Evolutionary conservation across 2,113 vertebrate species (phyloP).

Genomic region (Prochilodus magdalenae): DNA sequence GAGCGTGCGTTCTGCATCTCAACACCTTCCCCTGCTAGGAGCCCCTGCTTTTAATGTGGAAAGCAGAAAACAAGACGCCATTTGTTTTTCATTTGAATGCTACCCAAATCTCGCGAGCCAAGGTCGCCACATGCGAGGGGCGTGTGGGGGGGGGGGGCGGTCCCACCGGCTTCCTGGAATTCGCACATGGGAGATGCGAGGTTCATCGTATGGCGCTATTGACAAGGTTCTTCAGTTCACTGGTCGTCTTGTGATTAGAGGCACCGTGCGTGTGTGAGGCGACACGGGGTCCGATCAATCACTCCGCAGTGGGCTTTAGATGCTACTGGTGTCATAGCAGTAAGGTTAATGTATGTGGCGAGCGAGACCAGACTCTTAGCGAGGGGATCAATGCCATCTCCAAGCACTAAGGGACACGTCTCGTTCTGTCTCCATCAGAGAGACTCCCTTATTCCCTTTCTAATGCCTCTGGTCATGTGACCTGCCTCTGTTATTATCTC

Average conservation of each 20-base stretch:
- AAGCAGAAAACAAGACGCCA: background rate
- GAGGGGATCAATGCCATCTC: constrained; percentile 39
- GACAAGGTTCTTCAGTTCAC: constrained; percentile 15
- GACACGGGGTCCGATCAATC: constrained; percentile 31
- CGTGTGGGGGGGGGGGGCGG: no score
- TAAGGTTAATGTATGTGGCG: constrained; percentile 49
- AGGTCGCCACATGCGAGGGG: background rate
- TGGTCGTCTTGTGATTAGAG: background rate
- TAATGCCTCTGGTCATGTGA: background rate
- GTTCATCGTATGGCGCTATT: background rate
- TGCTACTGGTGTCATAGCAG: constrained; percentile 32
- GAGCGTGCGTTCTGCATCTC: constrained; percentile 46
- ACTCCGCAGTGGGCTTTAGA: constrained; percentile 25
- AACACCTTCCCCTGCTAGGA: constrained; percentile 34
- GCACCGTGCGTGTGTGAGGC: background rate
- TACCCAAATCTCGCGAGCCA: background rate
- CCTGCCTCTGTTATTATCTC: no score
- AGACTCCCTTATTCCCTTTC: background rate
- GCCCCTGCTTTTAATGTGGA: constrained; percentile 35
- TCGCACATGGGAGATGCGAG: no score
- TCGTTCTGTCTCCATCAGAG: background rate
- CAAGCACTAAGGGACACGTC: constrained; percentile 6
- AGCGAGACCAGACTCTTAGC: constrained; percentile 29
- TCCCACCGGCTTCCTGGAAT: background rate
- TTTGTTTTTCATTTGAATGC: constrained; percentile 42